Conservation (phyloP, 2,888 invertebrate genomes). For the Rutpela maculata region DNA sequence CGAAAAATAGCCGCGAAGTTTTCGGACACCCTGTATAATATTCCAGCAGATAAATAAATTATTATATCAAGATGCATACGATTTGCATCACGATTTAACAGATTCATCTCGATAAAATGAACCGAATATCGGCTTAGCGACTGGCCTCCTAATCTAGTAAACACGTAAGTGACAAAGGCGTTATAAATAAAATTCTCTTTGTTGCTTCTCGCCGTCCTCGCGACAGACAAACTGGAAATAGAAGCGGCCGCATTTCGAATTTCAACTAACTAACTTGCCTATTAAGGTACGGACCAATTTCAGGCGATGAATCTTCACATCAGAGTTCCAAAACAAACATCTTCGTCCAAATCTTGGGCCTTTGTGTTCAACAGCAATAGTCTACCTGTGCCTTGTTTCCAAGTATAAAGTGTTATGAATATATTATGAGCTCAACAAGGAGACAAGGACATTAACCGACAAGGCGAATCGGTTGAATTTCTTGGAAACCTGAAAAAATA, state of each 20-base stretch:
- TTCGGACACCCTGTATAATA: background rate
- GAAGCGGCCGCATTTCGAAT: constrained; percentile 57
- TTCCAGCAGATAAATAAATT: background rate
- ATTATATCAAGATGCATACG: background rate
- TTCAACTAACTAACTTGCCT: constrained; percentile 21
- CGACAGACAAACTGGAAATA: constrained; percentile 56
- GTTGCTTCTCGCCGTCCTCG: constrained; percentile 15
- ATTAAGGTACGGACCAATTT: constrained; percentile 17
- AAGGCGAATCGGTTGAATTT: background rate
- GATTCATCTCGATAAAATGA: background rate
- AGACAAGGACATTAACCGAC: constrained; percentile 7
- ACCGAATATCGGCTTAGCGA: background rate
- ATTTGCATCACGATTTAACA: background rate
- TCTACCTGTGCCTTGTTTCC: constrained; percentile 10
- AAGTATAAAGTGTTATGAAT: constrained; percentile 6
- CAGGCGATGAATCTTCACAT: background rate
- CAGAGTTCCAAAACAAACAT: constrained; percentile 12
- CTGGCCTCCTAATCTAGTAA: constrained; percentile 3
- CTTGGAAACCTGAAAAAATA: background rate
- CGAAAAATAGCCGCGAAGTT: too few species aligned
- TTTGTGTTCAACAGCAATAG: constrained; percentile 7
- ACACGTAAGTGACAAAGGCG: constrained; percentile 14
- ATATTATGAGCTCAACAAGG: constrained; percentile 7
- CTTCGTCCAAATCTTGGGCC: constrained; percentile 14
- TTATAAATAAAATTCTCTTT: constrained; percentile 34